Evolutionary conservation across 1,140 invertebrate species (phyloP), one percentile per base, ranked within the genome.

Genomic region (Drosophila azteca): DNA sequence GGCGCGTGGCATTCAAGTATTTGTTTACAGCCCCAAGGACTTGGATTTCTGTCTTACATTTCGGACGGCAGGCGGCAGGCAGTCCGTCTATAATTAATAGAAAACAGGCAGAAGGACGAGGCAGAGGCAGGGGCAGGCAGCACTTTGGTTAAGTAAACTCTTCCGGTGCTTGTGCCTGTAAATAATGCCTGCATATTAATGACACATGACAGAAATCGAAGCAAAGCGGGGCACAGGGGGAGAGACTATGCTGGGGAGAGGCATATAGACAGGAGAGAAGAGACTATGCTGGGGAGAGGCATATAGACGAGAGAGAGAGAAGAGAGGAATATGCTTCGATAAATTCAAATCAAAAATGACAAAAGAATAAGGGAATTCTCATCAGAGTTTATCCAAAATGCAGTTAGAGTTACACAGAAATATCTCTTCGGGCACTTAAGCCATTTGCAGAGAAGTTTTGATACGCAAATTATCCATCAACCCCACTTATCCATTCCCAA

Each of bases 131-230:
- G 61, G n/a, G n/a, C 73, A 50, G 35, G 35, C 35, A 13, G 35
- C 44, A 39, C 65, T 43, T 22, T 51, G 43, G 31, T 60, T 35
- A 62, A 70, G 71, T 70, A 17, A 64, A 60, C 61, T 65, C 54
- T 41, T 13, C 43, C 35, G 20, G 29, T 39, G 35, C 11, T 48
- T 15, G 31, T 53, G 39, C 71, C 67, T 54, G 61, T 67, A 59
- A 76, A 81, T 67, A 61, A 73, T 64, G 69, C 72, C 72, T 67
- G 79, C 78, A 81, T 77, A 81, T 77, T 81, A 81, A 81, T 81
- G 78, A 76, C 48, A 49, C 24, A 24, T 11, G 17, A 20, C 8
- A 39, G 59, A 64, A 43, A 43, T 44, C 17, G 51, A 64, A 49
- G 63, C 46, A 29, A 41, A 65, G 17, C 22, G 44, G 64, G 15